Conservation (phyloP, 1,140 invertebrate genomes). For the Gryllus bimaculatus region DNA sequence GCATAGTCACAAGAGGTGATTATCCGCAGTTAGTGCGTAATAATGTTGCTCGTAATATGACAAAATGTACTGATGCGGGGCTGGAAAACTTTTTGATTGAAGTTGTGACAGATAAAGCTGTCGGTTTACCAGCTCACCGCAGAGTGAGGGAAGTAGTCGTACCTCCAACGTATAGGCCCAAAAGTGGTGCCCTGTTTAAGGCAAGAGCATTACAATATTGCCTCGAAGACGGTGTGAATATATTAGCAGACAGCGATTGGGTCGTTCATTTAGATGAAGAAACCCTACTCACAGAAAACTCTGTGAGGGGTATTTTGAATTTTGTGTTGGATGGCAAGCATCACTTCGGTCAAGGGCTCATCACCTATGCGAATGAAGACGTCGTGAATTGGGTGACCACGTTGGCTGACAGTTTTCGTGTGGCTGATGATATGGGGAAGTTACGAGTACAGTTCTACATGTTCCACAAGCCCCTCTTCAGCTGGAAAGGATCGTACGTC, state of each 20-base stretch:
- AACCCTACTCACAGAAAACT: conserved; percentile 88
- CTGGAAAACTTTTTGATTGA: conserved; percentile 95
- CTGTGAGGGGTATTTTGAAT: conserved; percentile 84
- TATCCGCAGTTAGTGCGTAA: conserved; percentile 83
- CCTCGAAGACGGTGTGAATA: conserved; percentile 82
- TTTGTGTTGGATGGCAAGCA: conserved; percentile 92
- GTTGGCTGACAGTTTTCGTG: conserved; percentile 89
- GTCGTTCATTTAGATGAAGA: conserved; percentile 98
- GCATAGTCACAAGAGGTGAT: conserved; percentile 91
- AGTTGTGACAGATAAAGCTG: conserved; percentile 88
- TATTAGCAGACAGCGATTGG: conserved; percentile 85
- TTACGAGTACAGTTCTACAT: conserved; percentile 83
- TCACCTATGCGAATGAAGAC: conserved; percentile 95
- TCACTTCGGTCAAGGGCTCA: conserved; percentile 94
- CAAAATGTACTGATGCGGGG: conserved; percentile 78
- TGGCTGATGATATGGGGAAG: conserved; percentile 96
- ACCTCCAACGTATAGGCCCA: conserved; percentile 74
- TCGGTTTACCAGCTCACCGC: conserved; percentile 62
- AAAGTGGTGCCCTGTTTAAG: conserved; percentile 88
- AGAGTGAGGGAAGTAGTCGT: conserved; percentile 76
- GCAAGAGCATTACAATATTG: conserved; percentile 93
- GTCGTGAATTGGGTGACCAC: conserved; percentile 97
- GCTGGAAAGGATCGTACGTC: conserved; percentile 96
- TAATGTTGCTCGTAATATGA: conserved; percentile 84
- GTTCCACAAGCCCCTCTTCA: conserved; percentile 92